Evolutionary conservation across 2,797 vertebrate species (phyloP).

Genomic region (Podargus strigoides): DNA sequence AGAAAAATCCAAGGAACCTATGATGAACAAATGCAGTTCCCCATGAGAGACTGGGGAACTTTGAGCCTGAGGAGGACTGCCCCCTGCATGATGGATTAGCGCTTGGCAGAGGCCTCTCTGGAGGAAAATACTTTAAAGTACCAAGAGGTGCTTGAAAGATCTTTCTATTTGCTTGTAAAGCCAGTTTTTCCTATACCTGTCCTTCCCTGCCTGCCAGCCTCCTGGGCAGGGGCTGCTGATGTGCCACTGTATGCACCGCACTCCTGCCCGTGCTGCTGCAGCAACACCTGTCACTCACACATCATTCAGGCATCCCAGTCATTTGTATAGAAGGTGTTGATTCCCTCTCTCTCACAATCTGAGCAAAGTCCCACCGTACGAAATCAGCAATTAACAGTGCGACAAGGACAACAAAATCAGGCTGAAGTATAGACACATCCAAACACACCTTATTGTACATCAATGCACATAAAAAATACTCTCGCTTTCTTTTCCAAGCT

Average conservation of each 20-base stretch:
- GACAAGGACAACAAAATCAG: neutral
- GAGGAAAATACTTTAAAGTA: neutral
- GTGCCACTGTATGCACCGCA: fast-evolving
- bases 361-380: neutral
- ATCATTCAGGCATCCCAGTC: fast-evolving
- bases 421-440: neutral
- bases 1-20: neutral
- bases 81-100: neutral
- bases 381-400: neutral
- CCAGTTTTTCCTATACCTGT: neutral
- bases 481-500: neutral
- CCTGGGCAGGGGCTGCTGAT: neutral
- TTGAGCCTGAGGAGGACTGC: neutral
- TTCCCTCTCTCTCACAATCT: neutral
- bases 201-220: neutral
- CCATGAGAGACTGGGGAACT: neutral
- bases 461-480: neutral
- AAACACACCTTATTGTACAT: neutral
- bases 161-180: neutral
- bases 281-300: fast-evolving
- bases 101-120: fast-evolving
- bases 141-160: neutral
- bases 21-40: neutral
- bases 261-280: neutral
- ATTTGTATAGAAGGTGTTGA: neutral